Evolutionary conservation across 2,888 invertebrate species (phyloP).

Genomic region (Pecten maximus): DNA sequence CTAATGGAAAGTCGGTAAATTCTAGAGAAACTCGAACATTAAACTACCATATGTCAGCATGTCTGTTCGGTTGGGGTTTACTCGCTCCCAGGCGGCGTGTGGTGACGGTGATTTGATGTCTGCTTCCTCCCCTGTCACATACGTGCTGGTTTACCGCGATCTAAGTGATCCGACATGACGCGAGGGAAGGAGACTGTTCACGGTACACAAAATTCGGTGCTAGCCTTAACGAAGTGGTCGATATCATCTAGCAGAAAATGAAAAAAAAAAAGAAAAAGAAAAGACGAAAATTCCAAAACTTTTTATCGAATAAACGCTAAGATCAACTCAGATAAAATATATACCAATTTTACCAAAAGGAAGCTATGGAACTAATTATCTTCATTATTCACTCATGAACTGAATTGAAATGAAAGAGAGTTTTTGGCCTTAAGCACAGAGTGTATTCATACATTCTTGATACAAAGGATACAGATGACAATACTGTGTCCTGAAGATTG

Average conservation of each 20-base stretch:
- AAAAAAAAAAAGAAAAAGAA: neutral
- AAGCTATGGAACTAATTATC: too few species aligned
- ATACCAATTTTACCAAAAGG: too few species aligned
- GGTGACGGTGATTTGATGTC: slow-evolving; percentile 24
- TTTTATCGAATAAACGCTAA: too few species aligned
- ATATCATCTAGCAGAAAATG: neutral
- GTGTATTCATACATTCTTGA: too few species aligned
- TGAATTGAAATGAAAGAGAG: too few species aligned
- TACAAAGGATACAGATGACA: too few species aligned
- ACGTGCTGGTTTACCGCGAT: slow-evolving; percentile 4
- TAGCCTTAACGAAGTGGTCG: slow-evolving; percentile 11
- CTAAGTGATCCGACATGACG: neutral
- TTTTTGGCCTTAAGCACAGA: too few species aligned
- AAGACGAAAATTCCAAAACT: too few species aligned
- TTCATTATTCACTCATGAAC: too few species aligned
- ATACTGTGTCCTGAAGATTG: too few species aligned
- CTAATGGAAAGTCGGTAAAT: neutral
- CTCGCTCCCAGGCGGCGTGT: neutral
- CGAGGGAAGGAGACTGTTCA: neutral
- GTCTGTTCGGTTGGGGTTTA: neutral
- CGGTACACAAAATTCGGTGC: neutral
- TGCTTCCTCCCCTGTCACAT: neutral
- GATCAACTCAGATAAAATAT: too few species aligned
- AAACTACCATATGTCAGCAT: slow-evolving; percentile 17
- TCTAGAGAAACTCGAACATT: neutral